These are phyloP conservation scores for Candoia aspera DNA, from an alignment of 2,113 vertebrate genomes.

Conservation along the genomic window DNA sequence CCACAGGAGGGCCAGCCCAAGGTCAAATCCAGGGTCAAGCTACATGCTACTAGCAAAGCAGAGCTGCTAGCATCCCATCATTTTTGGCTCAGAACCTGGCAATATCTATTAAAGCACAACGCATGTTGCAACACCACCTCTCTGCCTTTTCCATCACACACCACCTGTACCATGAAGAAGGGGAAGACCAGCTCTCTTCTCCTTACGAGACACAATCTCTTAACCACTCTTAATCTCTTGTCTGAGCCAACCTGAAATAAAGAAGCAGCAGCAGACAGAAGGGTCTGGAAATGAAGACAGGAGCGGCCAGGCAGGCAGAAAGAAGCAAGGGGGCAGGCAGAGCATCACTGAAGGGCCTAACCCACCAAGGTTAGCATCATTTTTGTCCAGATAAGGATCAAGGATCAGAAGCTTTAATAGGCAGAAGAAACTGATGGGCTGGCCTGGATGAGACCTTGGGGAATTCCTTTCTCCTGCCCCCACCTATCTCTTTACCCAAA, in stretches of 20 bases:
- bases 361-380: too few relatives aligned
- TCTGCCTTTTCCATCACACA: not conserved
- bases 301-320: not conserved
- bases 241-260: too few relatives aligned
- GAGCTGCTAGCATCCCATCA: not conserved
- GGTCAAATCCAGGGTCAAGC: not conserved
- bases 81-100: not conserved
- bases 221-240: too few relatives aligned
- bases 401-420: not conserved
- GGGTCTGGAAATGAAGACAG: not conserved
- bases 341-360: not conserved
- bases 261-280: not conserved
- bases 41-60: not conserved
- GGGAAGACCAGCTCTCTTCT: not conserved
- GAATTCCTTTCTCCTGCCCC: not conserved
- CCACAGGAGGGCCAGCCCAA: not conserved
- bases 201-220: not conserved
- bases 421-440: not conserved
- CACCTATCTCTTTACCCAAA: too few relatives aligned
- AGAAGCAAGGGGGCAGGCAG: not conserved
- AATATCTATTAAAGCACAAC: not conserved
- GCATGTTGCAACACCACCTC: not conserved
- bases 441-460: not conserved
- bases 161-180: not conserved
- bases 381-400: not conserved